These are phyloP conservation scores for Peromyscus leucopus DNA, from an alignment of 2,113 vertebrate species.

Conservation along the genomic window DNA sequence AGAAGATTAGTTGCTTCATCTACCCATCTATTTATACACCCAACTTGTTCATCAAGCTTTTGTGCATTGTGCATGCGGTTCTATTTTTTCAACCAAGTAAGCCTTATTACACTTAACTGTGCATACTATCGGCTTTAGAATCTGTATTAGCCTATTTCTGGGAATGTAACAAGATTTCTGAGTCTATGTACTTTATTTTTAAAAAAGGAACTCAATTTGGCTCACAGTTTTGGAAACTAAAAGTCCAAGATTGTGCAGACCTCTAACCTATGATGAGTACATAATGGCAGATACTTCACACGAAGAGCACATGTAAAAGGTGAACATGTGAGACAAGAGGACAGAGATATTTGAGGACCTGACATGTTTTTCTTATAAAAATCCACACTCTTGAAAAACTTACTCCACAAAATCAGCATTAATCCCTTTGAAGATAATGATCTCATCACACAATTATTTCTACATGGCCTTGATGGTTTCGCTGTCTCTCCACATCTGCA, in stretches of 20 bases:
- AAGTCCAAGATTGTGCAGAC: neutral
- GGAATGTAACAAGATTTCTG: neutral
- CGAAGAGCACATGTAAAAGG: neutral
- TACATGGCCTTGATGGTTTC: neutral
- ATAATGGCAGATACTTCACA: neutral
- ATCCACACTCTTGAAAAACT: neutral
- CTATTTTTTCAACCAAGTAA: constrained; percentile 11
- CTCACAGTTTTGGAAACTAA: neutral
- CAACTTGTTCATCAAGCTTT: neutral
- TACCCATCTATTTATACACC: neutral
- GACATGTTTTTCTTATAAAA: neutral
- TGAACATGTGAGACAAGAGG: neutral
- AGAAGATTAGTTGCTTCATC: neutral
- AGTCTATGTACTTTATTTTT: neutral
- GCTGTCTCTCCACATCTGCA: neutral
- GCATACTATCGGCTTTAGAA: constrained; percentile 18
- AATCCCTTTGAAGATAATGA: neutral
- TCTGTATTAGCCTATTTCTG: neutral
- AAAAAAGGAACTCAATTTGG: neutral
- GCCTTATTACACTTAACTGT: neutral
- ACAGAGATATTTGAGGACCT: neutral
- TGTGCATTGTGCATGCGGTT: neutral
- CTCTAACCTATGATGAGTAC: neutral
- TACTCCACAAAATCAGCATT: no score
- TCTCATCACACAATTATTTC: neutral